Percentiles rank a stretch among this genome's conserved stretches.
Evolutionary conservation across 2,888 invertebrate genomes (phyloP).

Genomic region (Euplagia quadripunctaria): DNA sequence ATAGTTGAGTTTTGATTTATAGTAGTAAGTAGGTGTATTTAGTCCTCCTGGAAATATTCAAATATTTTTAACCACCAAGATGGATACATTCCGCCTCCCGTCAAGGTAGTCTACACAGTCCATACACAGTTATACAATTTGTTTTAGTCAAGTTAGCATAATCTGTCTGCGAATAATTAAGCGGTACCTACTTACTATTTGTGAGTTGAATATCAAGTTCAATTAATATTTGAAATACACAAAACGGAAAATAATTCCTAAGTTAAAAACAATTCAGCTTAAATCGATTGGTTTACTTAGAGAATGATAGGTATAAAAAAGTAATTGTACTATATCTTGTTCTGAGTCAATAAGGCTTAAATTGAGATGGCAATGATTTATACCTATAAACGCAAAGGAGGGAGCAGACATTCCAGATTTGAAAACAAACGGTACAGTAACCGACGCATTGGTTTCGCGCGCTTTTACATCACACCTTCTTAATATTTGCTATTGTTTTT

Average conservation of each 20-base stretch:
- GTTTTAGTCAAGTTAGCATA: no score
- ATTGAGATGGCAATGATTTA: slow-evolving; percentile 20
- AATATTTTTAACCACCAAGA: no score
- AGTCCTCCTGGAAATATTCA: no score
- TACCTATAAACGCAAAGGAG: slow-evolving; percentile 28
- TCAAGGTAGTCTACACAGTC: no score
- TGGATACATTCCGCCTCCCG: no score
- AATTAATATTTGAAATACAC: neutral
- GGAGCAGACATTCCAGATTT: slow-evolving; percentile 70
- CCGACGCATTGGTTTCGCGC: slow-evolving; percentile 51
- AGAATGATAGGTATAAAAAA: neutral
- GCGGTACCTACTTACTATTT: neutral
- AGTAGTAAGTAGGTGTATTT: no score
- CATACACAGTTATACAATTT: no score
- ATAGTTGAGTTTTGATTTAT: neutral
- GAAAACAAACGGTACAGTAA: slow-evolving; percentile 65
- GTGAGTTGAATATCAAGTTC: neutral
- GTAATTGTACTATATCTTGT: neutral
- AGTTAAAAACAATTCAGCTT: no score
- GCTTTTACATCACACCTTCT: slow-evolving; percentile 43
- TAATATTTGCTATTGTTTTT: slow-evolving; percentile 17
- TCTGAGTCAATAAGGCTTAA: slow-evolving; percentile 8
- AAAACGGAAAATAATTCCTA: neutral
- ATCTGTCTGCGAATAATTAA: no score
- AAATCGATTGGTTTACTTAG: no score